Conservation (phyloP, 2,888 invertebrate species). For the Andrena chrysosceles region DNA sequence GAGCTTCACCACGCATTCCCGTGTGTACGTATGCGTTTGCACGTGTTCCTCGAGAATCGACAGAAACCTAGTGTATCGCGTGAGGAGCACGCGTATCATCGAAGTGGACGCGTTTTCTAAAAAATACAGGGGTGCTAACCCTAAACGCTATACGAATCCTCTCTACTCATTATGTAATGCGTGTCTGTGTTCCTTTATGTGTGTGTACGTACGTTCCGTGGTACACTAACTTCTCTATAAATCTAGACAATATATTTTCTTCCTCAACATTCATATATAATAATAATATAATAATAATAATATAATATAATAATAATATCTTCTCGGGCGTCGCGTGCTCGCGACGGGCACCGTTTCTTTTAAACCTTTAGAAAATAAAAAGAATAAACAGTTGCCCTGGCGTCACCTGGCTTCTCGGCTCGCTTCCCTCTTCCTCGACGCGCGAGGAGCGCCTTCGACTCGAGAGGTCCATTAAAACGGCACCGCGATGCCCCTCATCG, state of each 20-base stretch:
- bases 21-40: neutral
- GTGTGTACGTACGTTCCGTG: constrained; percentile 63
- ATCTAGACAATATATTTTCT: constrained; percentile 80
- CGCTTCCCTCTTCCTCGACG: neutral
- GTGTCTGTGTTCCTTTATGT: constrained; percentile 21
- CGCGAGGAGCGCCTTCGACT: neutral
- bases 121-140: constrained; percentile 56
- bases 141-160: constrained; percentile 63
- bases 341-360: constrained; percentile 62
- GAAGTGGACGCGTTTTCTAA: constrained; percentile 52
- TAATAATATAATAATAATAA: constrained; percentile 71
- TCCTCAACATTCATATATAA: constrained; percentile 80
- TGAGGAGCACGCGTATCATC: constrained; percentile 5
- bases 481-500: neutral
- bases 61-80: neutral
- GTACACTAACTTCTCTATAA: constrained; percentile 75
- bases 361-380: constrained; percentile 69
- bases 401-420: constrained; percentile 53
- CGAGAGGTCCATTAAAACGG: constrained; percentile 1
- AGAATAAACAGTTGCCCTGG: constrained; percentile 67
- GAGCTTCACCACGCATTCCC: neutral
- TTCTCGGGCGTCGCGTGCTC: constrained; percentile 64
- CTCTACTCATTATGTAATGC: constrained; percentile 37
- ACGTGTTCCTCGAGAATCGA: constrained; percentile 7
- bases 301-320: constrained; percentile 68